Percentiles rank a stretch among this genome's conserved stretches.
Evolutionary conservation across 1,140 invertebrate species (phyloP).

Genomic region (Neodiprion pinetum): DNA sequence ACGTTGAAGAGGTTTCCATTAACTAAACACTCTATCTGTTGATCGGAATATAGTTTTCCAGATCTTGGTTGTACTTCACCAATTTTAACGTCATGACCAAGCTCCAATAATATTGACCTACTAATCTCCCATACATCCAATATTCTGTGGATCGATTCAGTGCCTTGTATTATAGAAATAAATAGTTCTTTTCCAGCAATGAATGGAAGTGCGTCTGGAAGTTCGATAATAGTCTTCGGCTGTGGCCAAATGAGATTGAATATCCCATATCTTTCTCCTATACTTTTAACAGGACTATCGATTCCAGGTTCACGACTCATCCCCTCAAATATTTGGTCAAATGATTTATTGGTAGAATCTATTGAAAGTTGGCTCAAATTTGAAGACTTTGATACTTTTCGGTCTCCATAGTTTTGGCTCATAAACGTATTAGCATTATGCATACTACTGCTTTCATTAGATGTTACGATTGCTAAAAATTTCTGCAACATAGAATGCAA

Average conservation of each 20-base stretch:
- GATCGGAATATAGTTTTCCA: slow-evolving; percentile 50
- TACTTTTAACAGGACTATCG: slow-evolving; percentile 44
- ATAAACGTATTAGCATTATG: slow-evolving; percentile 42
- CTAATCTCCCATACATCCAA: slow-evolving; percentile 65
- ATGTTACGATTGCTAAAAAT: slow-evolving; percentile 40
- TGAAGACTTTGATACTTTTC: slow-evolving; percentile 44
- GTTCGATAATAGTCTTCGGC: slow-evolving; percentile 67
- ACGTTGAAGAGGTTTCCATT: slow-evolving; percentile 58
- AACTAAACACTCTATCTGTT: slow-evolving; percentile 60
- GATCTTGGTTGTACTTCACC: slow-evolving; percentile 61
- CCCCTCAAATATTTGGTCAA: slow-evolving; percentile 51
- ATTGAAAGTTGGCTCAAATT: slow-evolving; percentile 56
- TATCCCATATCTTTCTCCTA: slow-evolving; percentile 41
- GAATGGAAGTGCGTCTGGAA: slow-evolving; percentile 60
- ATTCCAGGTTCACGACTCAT: slow-evolving; percentile 41
- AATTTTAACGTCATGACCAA: slow-evolving; percentile 61
- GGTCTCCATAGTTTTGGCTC: slow-evolving; percentile 45
- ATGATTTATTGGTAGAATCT: slow-evolving; percentile 51
- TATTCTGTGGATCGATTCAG: slow-evolving; percentile 59
- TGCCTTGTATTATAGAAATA: slow-evolving; percentile 61
- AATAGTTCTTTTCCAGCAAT: slow-evolving; percentile 58
- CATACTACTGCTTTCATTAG: slow-evolving; percentile 49
- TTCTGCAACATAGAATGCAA: slow-evolving; percentile 56
- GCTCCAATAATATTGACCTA: slow-evolving; percentile 55
- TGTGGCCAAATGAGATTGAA: slow-evolving; percentile 68